Evolutionary conservation across 2,113 vertebrate species (phyloP).

Genomic region (Thunnus maccoyii): DNA sequence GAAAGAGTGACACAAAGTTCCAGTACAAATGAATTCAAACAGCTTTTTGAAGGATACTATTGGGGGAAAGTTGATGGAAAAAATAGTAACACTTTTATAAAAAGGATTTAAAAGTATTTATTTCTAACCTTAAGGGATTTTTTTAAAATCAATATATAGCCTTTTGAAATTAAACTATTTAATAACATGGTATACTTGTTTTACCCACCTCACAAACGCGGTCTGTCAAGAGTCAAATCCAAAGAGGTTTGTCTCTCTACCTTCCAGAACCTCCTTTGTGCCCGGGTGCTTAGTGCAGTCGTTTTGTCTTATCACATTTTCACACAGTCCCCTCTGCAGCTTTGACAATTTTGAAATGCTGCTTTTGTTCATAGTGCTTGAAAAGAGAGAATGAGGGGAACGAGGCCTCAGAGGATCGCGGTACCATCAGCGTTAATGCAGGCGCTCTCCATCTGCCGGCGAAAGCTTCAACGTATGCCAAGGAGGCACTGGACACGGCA

Average conservation of each 20-base stretch:
- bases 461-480: slow-evolving; percentile 48
- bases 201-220: slow-evolving; percentile 34
- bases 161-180: neutral
- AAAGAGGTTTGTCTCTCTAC: slow-evolving; percentile 50
- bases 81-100: neutral
- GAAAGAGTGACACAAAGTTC: neutral
- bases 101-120: no score
- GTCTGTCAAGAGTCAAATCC: slow-evolving; percentile 29
- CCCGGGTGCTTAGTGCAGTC: slow-evolving; percentile 28
- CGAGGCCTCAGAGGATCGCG: slow-evolving; percentile 67
- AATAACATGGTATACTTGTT: neutral
- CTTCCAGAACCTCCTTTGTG: slow-evolving; percentile 55
- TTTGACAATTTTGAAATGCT: slow-evolving; percentile 64
- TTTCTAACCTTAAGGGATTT: no score
- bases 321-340: slow-evolving; percentile 69
- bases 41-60: neutral
- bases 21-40: neutral
- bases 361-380: slow-evolving; percentile 63
- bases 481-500: slow-evolving; percentile 35
- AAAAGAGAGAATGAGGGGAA: slow-evolving; percentile 65
- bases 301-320: slow-evolving; percentile 78
- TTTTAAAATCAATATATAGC: no score
- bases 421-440: slow-evolving; percentile 78
- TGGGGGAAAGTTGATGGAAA: neutral
- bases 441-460: slow-evolving; percentile 61